Evolutionary conservation across 2,888 invertebrate genomes (phyloP), one percentile per base, ranked within the genome.

Genomic region (Apocheima hispidaria): DNA sequence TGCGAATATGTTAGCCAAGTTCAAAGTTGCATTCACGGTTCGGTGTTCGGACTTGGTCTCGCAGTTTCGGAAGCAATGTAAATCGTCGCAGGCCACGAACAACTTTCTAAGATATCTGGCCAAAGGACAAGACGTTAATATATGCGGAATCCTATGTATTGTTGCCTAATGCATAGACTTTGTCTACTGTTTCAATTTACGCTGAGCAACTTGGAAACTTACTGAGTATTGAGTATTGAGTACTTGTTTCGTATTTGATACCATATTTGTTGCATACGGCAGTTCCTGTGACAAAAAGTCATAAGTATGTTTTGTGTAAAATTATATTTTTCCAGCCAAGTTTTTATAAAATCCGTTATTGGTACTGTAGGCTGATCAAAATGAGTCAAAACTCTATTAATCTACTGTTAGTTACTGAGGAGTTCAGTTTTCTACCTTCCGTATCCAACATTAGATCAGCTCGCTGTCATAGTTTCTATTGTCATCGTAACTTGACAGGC

Each of bases 61-160:
- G 80, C 79, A 83, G 82, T 90, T 91, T 90, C 86, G 88, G 86
- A 88, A 90, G 90, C 82, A 87, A 88, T 90, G 91, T 91, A 92
- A 92, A 91, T 92, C 87, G 89, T 84, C 82, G 82, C 79, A 74
- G 74, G 81, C 82, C 78, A 82, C 82, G 46, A 4, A 16, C 49
- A 67, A 91, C 83, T 92, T 90, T 78, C 78, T 78, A 81, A 87
- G 88, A 90, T 87, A 89, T 86, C 89, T 88, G 80, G 84, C 88
- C 84, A 87, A 88, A 89, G 91, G 92, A 92, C 91, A 88, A 90
- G 90, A 90, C 88, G 90, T 82, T 92, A 92, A 92, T 92, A 85
- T 91, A 92, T 92, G 88, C 86, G 81, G 87, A 87, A 88, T 88
- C 84, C 87, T 82, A 84, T 86, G 87, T 88, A 88, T 91, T 90